phyloP scores from a whole-genome alignment of 2,797 vertebrate genomes.

The Etheostoma nigrum region DNA sequence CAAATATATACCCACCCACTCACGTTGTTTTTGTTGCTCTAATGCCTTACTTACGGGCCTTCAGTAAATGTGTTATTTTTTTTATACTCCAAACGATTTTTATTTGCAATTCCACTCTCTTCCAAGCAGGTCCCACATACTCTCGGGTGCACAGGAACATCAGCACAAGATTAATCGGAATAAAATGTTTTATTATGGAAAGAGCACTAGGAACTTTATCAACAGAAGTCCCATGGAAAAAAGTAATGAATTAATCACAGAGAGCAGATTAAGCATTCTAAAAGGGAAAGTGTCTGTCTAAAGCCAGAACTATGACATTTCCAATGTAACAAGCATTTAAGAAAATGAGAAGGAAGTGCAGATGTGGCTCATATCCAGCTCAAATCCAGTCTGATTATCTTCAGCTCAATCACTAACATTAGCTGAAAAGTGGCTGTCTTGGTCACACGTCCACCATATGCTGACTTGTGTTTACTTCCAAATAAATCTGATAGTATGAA shows the following conservation, averaged over 20 bases:
- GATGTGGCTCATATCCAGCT: constrained; percentile 7
- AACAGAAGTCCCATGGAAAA: constrained; percentile 19
- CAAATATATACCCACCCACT: constrained; percentile 8
- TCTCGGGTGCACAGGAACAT: background rate
- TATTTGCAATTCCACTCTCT: background rate
- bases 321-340: constrained; percentile 2
- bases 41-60: background rate
- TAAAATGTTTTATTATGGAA: background rate
- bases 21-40: background rate
- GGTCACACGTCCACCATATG: constrained; percentile 12
- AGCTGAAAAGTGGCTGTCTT: constrained; percentile 7
- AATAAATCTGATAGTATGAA: constrained; percentile 15
- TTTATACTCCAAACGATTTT: background rate
- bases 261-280: constrained; percentile 23
- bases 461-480: constrained; percentile 4
- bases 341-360: constrained; percentile 33
- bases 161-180: background rate
- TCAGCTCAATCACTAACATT: constrained; percentile 16
- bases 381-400: constrained; percentile 8
- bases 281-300: constrained; percentile 21
- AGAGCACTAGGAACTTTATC: constrained; percentile 19
- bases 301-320: constrained; percentile 17
- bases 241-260: constrained; percentile 37
- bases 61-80: background rate
- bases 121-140: background rate